A percentile compares a stretch with the other conserved stretches of the same genome.
Conservation (phyloP, 2,113 vertebrate species). For the Ochotona curzoniae region DNA sequence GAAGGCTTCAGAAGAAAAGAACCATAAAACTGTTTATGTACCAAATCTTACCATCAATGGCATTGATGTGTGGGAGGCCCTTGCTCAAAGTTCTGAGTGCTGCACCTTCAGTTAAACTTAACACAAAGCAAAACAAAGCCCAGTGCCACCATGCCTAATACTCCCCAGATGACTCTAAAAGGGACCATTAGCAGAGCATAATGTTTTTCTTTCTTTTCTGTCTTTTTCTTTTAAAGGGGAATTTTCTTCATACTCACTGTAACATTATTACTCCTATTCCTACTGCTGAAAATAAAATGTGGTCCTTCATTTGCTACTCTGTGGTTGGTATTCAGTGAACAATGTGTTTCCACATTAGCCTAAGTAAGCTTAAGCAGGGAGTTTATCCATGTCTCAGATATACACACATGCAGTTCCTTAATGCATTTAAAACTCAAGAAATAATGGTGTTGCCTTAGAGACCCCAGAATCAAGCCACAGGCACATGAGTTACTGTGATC, state of each 20-base stretch:
- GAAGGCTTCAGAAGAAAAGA: conserved; percentile 58
- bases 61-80: conserved; percentile 31
- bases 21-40: conserved; percentile 52
- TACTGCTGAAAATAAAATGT: not conserved
- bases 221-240: conserved; percentile 11
- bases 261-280: not conserved
- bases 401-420: not conserved
- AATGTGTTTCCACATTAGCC: conserved; percentile 24
- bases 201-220: conserved; percentile 55
- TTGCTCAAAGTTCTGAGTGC: conserved; percentile 28
- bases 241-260: conserved; percentile 53
- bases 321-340: conserved; percentile 27
- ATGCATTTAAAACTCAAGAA: conserved; percentile 30
- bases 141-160: conserved; percentile 11
- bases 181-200: conserved; percentile 36
- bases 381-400: conserved; percentile 4
- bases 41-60: conserved; percentile 35
- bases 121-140: conserved; percentile 66
- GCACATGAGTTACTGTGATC: not conserved
- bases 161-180: conserved; percentile 64
- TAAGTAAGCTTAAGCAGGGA: not conserved
- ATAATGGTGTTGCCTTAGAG: not conserved
- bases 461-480: not conserved
- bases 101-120: conserved; percentile 44
- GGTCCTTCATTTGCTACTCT: not conserved